phyloP scores from a whole-genome alignment of 2,797 vertebrate species.

The Brachyalestes nurse region DNA sequence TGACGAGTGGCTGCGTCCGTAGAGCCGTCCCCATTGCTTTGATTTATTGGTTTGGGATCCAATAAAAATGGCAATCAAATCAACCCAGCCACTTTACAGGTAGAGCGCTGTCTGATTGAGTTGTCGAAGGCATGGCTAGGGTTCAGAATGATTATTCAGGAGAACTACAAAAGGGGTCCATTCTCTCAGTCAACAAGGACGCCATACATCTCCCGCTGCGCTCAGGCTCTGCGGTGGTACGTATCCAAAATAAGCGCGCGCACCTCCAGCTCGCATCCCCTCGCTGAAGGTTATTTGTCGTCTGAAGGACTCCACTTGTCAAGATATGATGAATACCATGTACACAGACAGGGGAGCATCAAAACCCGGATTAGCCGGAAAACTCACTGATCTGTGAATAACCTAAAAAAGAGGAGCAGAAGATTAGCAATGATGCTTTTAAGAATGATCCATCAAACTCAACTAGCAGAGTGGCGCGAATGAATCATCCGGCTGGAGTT shows the following conservation, averaged over 20 bases:
- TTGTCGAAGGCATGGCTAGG: slow-evolving; percentile 87
- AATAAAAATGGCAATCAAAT: slow-evolving; percentile 92
- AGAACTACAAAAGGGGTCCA: slow-evolving; percentile 78
- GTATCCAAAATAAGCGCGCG: slow-evolving; percentile 97
- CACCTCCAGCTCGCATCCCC: slow-evolving; percentile 95
- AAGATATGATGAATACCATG: slow-evolving; percentile 99
- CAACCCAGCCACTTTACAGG: slow-evolving; percentile 89
- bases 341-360: slow-evolving; percentile 99
- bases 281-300: slow-evolving; percentile 99
- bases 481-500: slow-evolving; percentile 98
- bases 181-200: slow-evolving; percentile 87
- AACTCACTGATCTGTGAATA: slow-evolving; percentile 99
- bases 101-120: slow-evolving; percentile 88
- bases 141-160: slow-evolving; percentile 86
- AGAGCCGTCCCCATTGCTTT: slow-evolving; percentile 85
- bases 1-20: slow-evolving; percentile 86
- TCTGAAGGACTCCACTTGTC: slow-evolving; percentile 99
- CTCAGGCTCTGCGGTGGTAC: slow-evolving; percentile 96
- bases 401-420: slow-evolving; percentile 99
- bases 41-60: slow-evolving; percentile 85
- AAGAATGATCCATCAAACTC: slow-evolving; percentile 99
- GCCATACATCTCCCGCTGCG: slow-evolving; percentile 91
- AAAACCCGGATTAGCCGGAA: slow-evolving; percentile 99
- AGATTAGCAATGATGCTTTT: slow-evolving; percentile 99
- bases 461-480: slow-evolving; percentile 98